Evolutionary conservation across 2,113 vertebrate genomes (phyloP).

Genomic region (Myotis brandtii): DNA sequence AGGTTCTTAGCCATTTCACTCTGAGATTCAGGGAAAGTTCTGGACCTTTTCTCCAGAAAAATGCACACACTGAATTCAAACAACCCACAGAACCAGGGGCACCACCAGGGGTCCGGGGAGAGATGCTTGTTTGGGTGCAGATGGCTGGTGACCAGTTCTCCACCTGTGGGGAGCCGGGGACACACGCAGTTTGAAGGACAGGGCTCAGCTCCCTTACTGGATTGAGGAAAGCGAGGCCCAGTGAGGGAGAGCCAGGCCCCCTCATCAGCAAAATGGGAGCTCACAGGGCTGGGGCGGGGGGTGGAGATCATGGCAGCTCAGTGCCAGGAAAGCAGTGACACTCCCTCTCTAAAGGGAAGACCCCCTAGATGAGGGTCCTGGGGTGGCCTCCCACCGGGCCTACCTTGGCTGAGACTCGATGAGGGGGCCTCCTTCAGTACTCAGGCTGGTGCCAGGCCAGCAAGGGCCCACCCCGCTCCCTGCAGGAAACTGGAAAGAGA

Average conservation of each 20-base stretch:
- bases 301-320: no score
- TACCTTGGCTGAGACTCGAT: constrained; percentile 45
- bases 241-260: not conserved
- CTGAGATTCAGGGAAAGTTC: not conserved
- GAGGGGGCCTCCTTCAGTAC: not conserved
- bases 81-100: not conserved
- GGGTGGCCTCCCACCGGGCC: not conserved
- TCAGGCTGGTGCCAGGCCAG: not conserved
- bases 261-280: not conserved
- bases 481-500: constrained; percentile 37
- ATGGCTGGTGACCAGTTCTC: not conserved
- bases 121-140: not conserved
- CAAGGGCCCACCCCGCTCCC: not conserved
- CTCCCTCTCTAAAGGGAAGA: not conserved
- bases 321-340: not conserved
- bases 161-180: rapidly evolving
- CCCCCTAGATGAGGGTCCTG: not conserved
- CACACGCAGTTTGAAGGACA: not conserved
- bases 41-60: not conserved
- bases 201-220: not conserved
- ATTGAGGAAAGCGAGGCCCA: not conserved
- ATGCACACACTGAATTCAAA: not conserved
- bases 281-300: no score
- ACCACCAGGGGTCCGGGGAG: not conserved
- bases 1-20: not conserved